Evolutionary conservation across 2,113 vertebrate species (phyloP).

Genomic region (Haemorhous mexicanus): DNA sequence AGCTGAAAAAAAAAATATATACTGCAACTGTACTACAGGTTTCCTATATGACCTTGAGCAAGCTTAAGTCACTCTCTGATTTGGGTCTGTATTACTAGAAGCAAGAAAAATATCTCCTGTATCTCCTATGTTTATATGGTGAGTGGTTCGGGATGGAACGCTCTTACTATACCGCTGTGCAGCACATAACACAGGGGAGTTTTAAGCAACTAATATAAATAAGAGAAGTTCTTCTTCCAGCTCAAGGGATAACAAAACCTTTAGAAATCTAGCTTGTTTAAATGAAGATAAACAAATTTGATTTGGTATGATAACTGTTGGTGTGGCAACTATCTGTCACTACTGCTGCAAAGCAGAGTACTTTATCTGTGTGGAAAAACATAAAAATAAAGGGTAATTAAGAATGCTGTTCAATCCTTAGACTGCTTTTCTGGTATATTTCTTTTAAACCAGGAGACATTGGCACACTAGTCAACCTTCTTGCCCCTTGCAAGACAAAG

Average conservation of each 20-base stretch:
- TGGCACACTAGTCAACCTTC: background rate
- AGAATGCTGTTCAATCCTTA: background rate
- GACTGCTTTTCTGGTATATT: background rate
- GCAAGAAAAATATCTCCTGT: conserved; percentile 23
- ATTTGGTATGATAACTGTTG: conserved; percentile 55
- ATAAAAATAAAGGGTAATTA: background rate
- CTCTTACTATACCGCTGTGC: background rate
- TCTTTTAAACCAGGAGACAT: background rate
- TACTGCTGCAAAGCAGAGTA: background rate
- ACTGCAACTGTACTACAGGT: background rate
- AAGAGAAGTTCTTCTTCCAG: conserved; percentile 36
- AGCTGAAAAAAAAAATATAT: background rate
- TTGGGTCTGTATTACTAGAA: background rate
- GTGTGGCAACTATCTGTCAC: conserved; percentile 54
- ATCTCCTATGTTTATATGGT: conserved; percentile 43
- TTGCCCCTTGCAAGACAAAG: background rate
- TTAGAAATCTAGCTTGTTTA: conserved; percentile 58
- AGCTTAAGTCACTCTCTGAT: background rate
- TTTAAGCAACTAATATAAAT: conserved; percentile 59
- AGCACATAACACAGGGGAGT: conserved; percentile 32
- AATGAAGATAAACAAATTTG: conserved; percentile 54
- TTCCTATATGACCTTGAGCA: background rate
- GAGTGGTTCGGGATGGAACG: background rate
- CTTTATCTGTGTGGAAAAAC: background rate
- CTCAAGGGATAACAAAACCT: conserved; percentile 53